Conservation (phyloP, 2,888 invertebrate genomes). For the Chloromyia formosa region DNA sequence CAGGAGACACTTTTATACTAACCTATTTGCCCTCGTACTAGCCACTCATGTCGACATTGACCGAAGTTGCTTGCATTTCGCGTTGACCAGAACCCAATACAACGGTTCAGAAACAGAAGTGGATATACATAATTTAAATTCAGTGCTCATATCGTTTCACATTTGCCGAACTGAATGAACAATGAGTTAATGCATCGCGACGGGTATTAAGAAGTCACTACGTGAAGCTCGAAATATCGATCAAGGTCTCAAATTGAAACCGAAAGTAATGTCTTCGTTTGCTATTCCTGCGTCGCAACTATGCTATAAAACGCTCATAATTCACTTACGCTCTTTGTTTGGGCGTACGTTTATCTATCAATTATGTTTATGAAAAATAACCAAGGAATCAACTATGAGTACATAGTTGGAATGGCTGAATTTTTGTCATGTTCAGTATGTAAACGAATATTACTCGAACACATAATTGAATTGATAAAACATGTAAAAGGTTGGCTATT, state of each 20-base stretch:
- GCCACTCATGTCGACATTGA: not conserved
- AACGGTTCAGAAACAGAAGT: not conserved
- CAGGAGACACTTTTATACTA: slow-evolving; percentile 23
- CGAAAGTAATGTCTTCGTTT: slow-evolving; percentile 15
- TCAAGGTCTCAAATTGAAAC: slow-evolving; percentile 39
- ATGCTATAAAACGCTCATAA: not conserved
- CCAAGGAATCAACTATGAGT: too few species aligned
- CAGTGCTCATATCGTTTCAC: slow-evolving; percentile 31
- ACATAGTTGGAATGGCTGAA: too few species aligned
- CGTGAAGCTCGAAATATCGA: slow-evolving; percentile 39
- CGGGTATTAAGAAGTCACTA: slow-evolving; percentile 11
- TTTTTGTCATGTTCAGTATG: too few species aligned
- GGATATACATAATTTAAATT: slow-evolving; percentile 36
- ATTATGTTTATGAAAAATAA: too few species aligned
- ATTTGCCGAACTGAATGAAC: not conserved
- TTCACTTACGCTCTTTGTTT: not conserved
- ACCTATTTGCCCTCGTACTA: not conserved
- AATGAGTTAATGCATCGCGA: not conserved
- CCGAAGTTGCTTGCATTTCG: not conserved
- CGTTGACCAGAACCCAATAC: not conserved
- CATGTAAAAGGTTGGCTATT: too few species aligned
- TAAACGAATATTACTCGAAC: too few species aligned
- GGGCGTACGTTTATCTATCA: too few species aligned
- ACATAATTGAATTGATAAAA: too few species aligned
- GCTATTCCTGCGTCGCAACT: not conserved